phyloP scores from a whole-genome alignment of 2,888 invertebrate genomes.

The Melolontha melolontha region DNA sequence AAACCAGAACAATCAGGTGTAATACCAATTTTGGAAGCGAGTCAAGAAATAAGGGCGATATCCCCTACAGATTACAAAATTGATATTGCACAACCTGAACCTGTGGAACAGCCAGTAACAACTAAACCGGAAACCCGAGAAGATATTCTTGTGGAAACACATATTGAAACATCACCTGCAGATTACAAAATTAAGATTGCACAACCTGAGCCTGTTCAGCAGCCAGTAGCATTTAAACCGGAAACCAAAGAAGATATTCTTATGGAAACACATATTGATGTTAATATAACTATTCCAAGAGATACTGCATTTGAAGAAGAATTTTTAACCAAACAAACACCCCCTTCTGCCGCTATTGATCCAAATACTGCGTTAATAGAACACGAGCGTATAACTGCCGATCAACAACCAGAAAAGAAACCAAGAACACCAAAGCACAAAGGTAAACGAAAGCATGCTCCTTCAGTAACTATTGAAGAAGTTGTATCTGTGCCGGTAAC shows the following conservation, averaged over 20 bases:
- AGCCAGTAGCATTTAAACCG: neutral
- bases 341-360: slow-evolving; percentile 22
- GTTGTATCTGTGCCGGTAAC: slow-evolving; percentile 65
- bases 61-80: neutral
- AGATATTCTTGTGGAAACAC: slow-evolving; percentile 32
- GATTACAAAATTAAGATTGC: neutral
- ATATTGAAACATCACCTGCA: slow-evolving; percentile 5
- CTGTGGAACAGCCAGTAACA: neutral
- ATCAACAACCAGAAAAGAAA: slow-evolving; percentile 37
- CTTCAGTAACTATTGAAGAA: slow-evolving; percentile 69
- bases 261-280: slow-evolving; percentile 35
- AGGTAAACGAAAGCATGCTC: slow-evolving; percentile 62
- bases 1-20: neutral
- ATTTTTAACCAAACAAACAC: slow-evolving; percentile 1
- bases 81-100: slow-evolving; percentile 3
- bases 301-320: slow-evolving; percentile 21
- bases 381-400: slow-evolving; percentile 20
- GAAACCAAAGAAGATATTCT: slow-evolving; percentile 11
- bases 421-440: slow-evolving; percentile 52
- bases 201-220: neutral
- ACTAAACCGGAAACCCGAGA: neutral
- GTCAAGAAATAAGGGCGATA: neutral
- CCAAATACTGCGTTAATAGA: slow-evolving; percentile 26
- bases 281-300: slow-evolving; percentile 29
- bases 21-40: neutral